A percentile compares a stretch with the other conserved stretches of the same genome.
Evolutionary conservation across 2,797 vertebrate genomes (phyloP).

Genomic region (Typhlichthys eigenmanni): DNA sequence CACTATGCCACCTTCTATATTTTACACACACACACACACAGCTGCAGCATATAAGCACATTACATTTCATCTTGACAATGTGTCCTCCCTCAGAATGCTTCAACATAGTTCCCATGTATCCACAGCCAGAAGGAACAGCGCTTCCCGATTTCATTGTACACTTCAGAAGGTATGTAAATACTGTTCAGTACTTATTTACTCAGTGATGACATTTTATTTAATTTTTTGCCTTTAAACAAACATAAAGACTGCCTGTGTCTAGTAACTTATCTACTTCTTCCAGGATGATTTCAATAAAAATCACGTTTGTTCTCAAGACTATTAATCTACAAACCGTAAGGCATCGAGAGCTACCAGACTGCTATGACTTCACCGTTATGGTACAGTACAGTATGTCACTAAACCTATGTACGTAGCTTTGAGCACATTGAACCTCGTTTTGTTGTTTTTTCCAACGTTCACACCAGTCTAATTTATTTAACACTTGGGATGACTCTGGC

Average conservation of each 20-base stretch:
- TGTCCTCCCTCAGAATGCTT: conserved; percentile 80
- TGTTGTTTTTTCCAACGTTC: not conserved
- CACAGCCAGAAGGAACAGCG: conserved; percentile 18
- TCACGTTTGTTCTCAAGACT: conserved; percentile 87
- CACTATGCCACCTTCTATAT: too few species aligned
- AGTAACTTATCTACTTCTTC: conserved; percentile 27
- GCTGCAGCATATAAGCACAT: too few species aligned
- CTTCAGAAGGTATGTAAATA: conserved; percentile 87
- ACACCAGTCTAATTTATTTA: too few species aligned
- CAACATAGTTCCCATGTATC: conserved; percentile 74
- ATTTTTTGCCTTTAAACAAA: too few species aligned
- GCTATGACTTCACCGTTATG: conserved; percentile 87
- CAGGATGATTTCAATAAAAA: conserved; percentile 83
- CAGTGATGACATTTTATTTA: too few species aligned
- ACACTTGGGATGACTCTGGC: too few species aligned
- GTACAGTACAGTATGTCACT: conserved; percentile 66
- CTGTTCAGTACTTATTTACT: too few species aligned
- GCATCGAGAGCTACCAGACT: conserved; percentile 90
- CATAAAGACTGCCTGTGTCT: too few species aligned
- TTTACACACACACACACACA: too few species aligned
- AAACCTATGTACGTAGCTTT: conserved; percentile 9
- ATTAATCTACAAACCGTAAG: conserved; percentile 93
- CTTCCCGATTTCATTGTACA: conserved; percentile 82
- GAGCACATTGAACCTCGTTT: conserved; percentile 2
- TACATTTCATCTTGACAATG: not conserved